Base-by-base conservation (phyloP, 1,140 invertebrate species). In the Xylocopa sonorina region DNA sequence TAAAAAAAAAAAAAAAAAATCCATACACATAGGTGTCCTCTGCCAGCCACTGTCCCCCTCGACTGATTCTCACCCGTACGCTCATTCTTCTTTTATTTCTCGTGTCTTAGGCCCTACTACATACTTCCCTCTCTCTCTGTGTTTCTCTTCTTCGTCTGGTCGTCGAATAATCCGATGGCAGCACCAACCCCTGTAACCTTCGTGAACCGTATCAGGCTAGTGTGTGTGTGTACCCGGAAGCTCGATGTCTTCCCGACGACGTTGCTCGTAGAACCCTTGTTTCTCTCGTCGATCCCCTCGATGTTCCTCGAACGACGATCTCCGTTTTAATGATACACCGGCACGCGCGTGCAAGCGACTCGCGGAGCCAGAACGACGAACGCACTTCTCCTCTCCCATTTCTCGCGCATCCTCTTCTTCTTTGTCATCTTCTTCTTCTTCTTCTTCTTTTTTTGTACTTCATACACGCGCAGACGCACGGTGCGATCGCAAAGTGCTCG, bases 231-330 rank as follows among this genome's bases (percentile, higher is more conserved):
- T 78, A 78, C 75, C 67, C 46, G 66, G 75, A 71, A 77, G 24
- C 38, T 67, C 27, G 10, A 24, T n/a, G 24, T 46, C 48, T 63
- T 82, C 88, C 88, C 86, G 89, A 89, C 88, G 87, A 89, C 85
- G 89, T 89, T 91, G 90, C 90, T 88, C 90, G 84, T 89, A 48
- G 75, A 68, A 81, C 74, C 41, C 66, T 38, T 60, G 18, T 16
- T n/a, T 14, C 21, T 43, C 21, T 57, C 32, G 66, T 81, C 67
- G 76, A 62, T 53, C 81, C 87, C 80, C 87, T 88, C 73, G 80
- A 69, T 68, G 67, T 80, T 69, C 75, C 53, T 69, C 57, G 67
- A 71, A 74, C 76, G 50, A 76, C 73, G 63, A 29, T 18, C 64
- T 48, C 21, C 18, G 21, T 48, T 60, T 72, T 66, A 78, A 78